phyloP scores from a whole-genome alignment of 2,797 vertebrate species.

The Siniperca scherzeri region DNA sequence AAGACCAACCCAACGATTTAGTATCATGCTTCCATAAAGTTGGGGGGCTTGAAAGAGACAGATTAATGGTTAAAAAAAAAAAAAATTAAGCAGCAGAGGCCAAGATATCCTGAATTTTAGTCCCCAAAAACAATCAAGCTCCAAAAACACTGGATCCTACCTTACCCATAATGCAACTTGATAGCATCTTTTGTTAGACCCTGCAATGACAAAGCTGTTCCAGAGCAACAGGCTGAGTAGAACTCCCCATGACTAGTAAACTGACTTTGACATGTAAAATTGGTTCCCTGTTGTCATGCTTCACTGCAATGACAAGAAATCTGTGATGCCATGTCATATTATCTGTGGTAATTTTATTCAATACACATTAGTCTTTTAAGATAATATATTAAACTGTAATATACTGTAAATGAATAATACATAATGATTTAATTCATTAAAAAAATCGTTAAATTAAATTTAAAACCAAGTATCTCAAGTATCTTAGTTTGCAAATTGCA shows the following conservation, averaged over 20 bases:
- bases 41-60: no score
- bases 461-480: not conserved
- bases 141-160: not conserved
- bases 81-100: not conserved
- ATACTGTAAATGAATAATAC: not conserved
- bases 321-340: not conserved
- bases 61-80: no score
- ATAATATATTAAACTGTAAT: not conserved
- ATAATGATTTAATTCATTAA: not conserved
- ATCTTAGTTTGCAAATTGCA: not conserved
- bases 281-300: not conserved
- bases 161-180: not conserved
- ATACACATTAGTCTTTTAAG: not conserved
- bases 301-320: not conserved
- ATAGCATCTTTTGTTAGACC: not conserved
- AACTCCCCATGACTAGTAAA: not conserved
- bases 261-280: not conserved
- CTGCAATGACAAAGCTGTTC: not conserved
- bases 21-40: not conserved
- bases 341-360: not conserved
- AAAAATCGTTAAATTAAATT: not conserved
- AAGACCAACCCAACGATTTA: not conserved
- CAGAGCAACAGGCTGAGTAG: not conserved
- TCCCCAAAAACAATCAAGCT: not conserved
- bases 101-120: not conserved